Evolutionary conservation across 2,888 invertebrate genomes (phyloP).

Genomic region (Andrena dorsata): DNA sequence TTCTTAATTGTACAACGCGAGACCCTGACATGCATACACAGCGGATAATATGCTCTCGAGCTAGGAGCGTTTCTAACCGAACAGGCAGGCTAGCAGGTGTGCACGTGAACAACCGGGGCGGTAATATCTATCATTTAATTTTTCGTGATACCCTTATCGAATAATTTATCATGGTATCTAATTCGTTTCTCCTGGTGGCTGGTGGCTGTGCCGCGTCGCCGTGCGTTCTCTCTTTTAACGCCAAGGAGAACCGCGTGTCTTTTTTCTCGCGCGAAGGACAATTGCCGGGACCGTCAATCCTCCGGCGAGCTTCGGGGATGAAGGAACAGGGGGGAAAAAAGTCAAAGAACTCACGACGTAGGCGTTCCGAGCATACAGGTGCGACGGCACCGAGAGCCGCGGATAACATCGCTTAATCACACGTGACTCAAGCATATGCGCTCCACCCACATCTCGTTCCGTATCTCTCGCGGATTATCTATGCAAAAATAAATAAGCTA

Average conservation of each 20-base stretch:
- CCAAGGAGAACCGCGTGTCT: slow-evolving; percentile 58
- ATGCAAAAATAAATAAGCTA: slow-evolving; percentile 83
- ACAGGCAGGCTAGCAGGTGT: slow-evolving; percentile 58
- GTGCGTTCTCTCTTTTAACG: slow-evolving; percentile 17
- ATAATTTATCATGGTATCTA: slow-evolving; percentile 59
- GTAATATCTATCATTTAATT: slow-evolving; percentile 57
- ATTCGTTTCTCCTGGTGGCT: slow-evolving; percentile 37
- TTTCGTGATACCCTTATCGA: slow-evolving; percentile 63
- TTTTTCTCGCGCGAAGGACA: slow-evolving; percentile 61
- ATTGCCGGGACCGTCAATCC: slow-evolving; percentile 60
- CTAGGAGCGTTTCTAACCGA: slow-evolving; percentile 38
- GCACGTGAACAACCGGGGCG: slow-evolving; percentile 53
- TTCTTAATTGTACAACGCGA: slow-evolving; percentile 40
- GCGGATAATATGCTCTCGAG: slow-evolving; percentile 24
- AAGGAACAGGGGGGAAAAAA: slow-evolving; percentile 47
- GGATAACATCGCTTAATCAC: slow-evolving; percentile 84
- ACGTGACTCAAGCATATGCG: slow-evolving; percentile 80
- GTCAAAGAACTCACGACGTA: slow-evolving; percentile 71
- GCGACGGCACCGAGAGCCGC: slow-evolving; percentile 75
- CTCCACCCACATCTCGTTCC: slow-evolving; percentile 81
- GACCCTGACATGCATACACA: slow-evolving; percentile 57
- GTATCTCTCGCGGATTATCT: slow-evolving; percentile 82
- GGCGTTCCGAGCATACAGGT: slow-evolving; percentile 79
- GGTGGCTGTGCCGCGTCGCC: neutral
- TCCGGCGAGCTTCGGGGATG: slow-evolving; percentile 53